Evolutionary conservation across 2,113 vertebrate genomes (phyloP).

Genomic region (Pycnonotus jocosus): DNA sequence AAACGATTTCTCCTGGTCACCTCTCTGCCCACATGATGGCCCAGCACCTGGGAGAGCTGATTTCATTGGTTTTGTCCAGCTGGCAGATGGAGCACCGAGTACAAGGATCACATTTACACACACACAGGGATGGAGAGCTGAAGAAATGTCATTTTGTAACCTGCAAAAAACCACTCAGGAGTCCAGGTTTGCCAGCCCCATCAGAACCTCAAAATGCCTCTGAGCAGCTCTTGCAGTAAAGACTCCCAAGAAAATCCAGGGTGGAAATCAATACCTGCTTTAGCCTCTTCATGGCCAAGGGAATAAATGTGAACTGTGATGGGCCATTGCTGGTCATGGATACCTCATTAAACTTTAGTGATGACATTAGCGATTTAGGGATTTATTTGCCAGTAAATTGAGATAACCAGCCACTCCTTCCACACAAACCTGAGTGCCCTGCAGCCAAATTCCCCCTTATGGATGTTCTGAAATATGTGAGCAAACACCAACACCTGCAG

Average conservation of each 20-base stretch:
- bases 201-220: neutral
- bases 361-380: neutral
- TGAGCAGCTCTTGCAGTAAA: neutral
- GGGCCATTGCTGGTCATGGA: neutral
- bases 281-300: neutral
- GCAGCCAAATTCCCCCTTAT: neutral
- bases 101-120: neutral
- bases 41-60: neutral
- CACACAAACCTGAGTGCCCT: neutral
- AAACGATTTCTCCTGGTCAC: neutral
- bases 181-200: neutral
- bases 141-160: neutral
- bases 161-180: fast-evolving
- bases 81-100: neutral
- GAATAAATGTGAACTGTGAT: neutral
- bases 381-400: fast-evolving
- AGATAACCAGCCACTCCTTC: neutral
- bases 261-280: neutral
- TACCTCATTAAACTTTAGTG: neutral
- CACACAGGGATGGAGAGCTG: neutral
- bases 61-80: neutral
- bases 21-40: neutral
- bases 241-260: neutral
- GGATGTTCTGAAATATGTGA: neutral
- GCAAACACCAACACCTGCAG: neutral